Evolutionary conservation across 2,113 vertebrate species (phyloP).

Genomic region (Thermophis baileyi): DNA sequence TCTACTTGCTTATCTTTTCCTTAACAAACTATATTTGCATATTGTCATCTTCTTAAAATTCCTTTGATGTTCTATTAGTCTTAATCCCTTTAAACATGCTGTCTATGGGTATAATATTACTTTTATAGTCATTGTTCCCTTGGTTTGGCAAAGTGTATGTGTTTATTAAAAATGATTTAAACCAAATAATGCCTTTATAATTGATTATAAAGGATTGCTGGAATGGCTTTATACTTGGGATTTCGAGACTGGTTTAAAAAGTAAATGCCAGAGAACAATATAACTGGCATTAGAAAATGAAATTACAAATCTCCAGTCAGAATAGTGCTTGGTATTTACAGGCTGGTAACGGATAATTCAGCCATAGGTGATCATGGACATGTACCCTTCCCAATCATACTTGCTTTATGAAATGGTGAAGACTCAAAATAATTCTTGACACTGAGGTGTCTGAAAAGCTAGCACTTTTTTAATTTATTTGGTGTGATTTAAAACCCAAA

Average conservation of each 20-base stretch:
- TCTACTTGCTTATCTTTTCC: background rate
- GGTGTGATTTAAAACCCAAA: background rate
- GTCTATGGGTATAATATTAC: background rate
- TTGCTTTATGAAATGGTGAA: background rate
- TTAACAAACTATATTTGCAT: background rate
- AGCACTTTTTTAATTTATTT: background rate
- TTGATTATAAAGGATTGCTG: background rate
- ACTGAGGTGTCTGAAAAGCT: background rate
- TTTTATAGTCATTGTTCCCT: background rate
- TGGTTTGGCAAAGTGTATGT: background rate
- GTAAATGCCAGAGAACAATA: background rate
- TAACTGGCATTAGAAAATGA: background rate
- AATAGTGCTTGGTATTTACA: background rate
- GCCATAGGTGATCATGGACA: background rate
- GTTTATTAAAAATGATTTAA: background rate
- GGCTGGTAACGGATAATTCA: background rate
- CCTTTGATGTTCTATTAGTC: background rate
- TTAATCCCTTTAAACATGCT: background rate
- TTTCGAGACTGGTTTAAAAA: background rate
- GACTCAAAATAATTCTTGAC: background rate
- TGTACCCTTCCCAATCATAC: background rate
- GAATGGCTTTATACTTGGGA: background rate
- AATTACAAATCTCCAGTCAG: background rate
- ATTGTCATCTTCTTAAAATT: background rate
- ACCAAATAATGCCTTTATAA: background rate